These are phyloP conservation scores for Lacerta agilis DNA, from an alignment of 2,797 vertebrate genomes.

Conservation along the genomic window DNA sequence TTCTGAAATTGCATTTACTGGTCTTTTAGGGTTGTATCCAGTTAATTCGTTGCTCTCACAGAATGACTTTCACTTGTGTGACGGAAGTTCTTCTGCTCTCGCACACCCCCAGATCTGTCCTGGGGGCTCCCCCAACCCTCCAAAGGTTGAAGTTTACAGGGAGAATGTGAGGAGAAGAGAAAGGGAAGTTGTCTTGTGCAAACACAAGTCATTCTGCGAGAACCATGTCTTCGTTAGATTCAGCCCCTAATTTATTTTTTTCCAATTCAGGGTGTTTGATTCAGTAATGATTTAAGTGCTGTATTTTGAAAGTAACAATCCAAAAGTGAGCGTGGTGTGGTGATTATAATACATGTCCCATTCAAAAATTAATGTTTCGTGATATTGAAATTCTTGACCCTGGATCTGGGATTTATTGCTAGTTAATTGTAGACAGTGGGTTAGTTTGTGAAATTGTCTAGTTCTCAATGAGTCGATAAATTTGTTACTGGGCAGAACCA, in stretches of 20 bases:
- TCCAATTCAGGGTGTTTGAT: not conserved
- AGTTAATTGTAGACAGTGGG: not conserved
- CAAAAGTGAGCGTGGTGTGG: not conserved
- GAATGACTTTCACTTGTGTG: too few species aligned
- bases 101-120: too few species aligned
- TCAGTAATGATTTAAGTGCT: not conserved
- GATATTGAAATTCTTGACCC: not conserved
- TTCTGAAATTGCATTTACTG: not conserved
- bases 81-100: too few species aligned
- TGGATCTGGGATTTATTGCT: not conserved
- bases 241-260: not conserved
- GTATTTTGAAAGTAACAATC: not conserved
- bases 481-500: not conserved
- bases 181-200: too few species aligned
- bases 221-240: too few species aligned
- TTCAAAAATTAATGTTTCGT: not conserved
- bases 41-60: too few species aligned
- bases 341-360: not conserved
- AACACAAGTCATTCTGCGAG: too few species aligned
- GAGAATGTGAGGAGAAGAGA: too few species aligned
- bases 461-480: not conserved
- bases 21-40: not conserved
- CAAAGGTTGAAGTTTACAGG: too few species aligned
- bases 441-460: not conserved
- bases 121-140: too few species aligned